Evolutionary conservation across 2,113 vertebrate species (phyloP).

Genomic region (Halichoeres trimaculatus): DNA sequence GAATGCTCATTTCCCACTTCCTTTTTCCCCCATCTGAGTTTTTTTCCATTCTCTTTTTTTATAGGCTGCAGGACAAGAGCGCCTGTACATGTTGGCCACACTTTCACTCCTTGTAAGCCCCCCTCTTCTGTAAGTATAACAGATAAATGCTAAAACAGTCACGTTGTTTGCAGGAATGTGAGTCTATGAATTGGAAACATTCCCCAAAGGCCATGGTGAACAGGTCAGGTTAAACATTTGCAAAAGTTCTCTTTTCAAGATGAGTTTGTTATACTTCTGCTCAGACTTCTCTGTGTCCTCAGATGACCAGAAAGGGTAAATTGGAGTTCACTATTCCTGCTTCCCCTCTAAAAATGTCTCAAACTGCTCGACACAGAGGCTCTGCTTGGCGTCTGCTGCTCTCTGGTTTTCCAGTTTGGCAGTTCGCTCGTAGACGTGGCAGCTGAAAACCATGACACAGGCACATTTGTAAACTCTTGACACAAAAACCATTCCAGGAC

Average conservation of each 20-base stretch:
- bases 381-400: conserved; percentile 53
- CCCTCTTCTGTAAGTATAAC: conserved; percentile 19
- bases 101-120: neutral
- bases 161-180: conserved; percentile 16
- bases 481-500: conserved; percentile 28
- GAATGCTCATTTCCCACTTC: neutral
- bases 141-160: conserved; percentile 42
- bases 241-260: conserved; percentile 4
- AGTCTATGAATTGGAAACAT: neutral
- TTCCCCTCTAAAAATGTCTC: conserved; percentile 25
- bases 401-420: conserved; percentile 73
- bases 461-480: conserved; percentile 61
- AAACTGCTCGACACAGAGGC: conserved; percentile 11
- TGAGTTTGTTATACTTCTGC: neutral
- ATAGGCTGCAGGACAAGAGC: neutral
- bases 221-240: conserved; percentile 6
- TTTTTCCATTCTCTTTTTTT: neutral
- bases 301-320: conserved; percentile 54
- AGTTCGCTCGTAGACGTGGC: conserved; percentile 68
- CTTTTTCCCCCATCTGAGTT: neutral
- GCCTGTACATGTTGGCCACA: neutral
- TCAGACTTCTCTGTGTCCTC: conserved; percentile 27
- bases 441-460: conserved; percentile 68
- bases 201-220: conserved; percentile 1
- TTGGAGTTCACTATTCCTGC: conserved; percentile 44